These are phyloP conservation scores for Latheticus oryzae DNA, from an alignment of 2,888 invertebrate genomes.

Conservation along the genomic window DNA sequence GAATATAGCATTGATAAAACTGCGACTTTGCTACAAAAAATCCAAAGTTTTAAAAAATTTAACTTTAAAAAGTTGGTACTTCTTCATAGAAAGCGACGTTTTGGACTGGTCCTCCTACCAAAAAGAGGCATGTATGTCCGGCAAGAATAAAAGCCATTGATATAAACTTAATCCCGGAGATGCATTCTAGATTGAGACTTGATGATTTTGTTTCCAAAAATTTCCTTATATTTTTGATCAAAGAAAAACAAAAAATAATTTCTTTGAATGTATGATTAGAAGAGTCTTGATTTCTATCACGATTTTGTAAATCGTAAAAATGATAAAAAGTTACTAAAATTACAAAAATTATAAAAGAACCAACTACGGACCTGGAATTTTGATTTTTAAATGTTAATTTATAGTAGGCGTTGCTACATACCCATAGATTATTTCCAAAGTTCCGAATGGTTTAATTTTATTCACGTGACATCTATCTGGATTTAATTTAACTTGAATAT, in stretches of 20 bases:
- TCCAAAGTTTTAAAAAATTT: neutral
- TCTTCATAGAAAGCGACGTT: slow-evolving; percentile 74
- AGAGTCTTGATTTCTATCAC: slow-evolving; percentile 46
- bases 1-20: slow-evolving; percentile 72
- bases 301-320: slow-evolving; percentile 47
- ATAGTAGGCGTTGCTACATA: slow-evolving; percentile 51
- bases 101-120: slow-evolving; percentile 75
- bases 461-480: slow-evolving; percentile 53
- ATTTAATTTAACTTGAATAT: slow-evolving; percentile 49
- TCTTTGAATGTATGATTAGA: slow-evolving; percentile 48
- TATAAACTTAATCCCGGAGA: slow-evolving; percentile 70
- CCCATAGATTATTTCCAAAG: slow-evolving; percentile 63
- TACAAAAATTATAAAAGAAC: slow-evolving; percentile 51
- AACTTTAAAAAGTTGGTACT: slow-evolving; percentile 58
- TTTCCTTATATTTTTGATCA: slow-evolving; percentile 71
- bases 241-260: slow-evolving; percentile 69
- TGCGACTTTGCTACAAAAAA: slow-evolving; percentile 69
- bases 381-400: no score
- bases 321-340: slow-evolving; percentile 56
- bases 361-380: slow-evolving; percentile 50
- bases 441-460: slow-evolving; percentile 57
- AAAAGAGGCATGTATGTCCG: slow-evolving; percentile 76
- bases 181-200: slow-evolving; percentile 73
- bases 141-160: slow-evolving; percentile 76
- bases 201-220: slow-evolving; percentile 71